Conservation (phyloP, 1,140 invertebrate genomes). For the Psix sp. region DNA sequence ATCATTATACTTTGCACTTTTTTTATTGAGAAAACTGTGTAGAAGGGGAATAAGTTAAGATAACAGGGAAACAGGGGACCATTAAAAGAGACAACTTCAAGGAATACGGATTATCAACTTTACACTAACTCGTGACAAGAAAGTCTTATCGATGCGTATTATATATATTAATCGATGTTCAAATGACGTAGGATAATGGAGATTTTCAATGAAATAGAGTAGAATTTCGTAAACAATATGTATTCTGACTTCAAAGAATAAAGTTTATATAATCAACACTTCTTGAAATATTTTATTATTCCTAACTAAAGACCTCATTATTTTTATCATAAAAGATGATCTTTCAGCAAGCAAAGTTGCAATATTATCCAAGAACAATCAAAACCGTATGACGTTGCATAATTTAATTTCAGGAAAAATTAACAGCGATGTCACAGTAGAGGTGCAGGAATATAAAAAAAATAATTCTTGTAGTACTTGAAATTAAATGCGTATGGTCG, state of each 20-base stretch:
- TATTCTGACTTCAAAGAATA: no score
- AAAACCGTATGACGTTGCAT: slow-evolving; percentile 28
- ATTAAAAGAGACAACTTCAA: slow-evolving; percentile 29
- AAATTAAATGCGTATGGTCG: slow-evolving; percentile 44
- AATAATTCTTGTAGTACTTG: slow-evolving; percentile 36
- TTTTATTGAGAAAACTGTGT: slow-evolving; percentile 15
- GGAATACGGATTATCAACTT: slow-evolving; percentile 27
- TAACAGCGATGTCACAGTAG: slow-evolving; percentile 16
- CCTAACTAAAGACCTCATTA: no score
- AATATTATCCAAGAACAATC: no score
- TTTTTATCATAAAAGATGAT: no score
- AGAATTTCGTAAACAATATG: no score
- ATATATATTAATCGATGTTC: slow-evolving; percentile 24
- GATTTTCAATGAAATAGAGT: no score
- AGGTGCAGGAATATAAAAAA: slow-evolving; percentile 34
- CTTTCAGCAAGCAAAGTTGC: no score
- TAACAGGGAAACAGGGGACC: neutral
- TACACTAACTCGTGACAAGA: slow-evolving; percentile 23
- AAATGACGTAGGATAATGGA: slow-evolving; percentile 16
- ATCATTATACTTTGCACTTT: slow-evolving; percentile 11
- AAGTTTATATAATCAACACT: no score
- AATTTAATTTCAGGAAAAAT: slow-evolving; percentile 44
- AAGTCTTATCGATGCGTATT: slow-evolving; percentile 17
- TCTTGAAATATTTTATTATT: no score
- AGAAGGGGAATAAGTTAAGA: slow-evolving; percentile 8